A percentile compares a stretch with the other conserved stretches of the same genome.
These are phyloP conservation scores for Limnephilus marmoratus DNA, from an alignment of 2,888 invertebrate species.

Conservation along the genomic window DNA sequence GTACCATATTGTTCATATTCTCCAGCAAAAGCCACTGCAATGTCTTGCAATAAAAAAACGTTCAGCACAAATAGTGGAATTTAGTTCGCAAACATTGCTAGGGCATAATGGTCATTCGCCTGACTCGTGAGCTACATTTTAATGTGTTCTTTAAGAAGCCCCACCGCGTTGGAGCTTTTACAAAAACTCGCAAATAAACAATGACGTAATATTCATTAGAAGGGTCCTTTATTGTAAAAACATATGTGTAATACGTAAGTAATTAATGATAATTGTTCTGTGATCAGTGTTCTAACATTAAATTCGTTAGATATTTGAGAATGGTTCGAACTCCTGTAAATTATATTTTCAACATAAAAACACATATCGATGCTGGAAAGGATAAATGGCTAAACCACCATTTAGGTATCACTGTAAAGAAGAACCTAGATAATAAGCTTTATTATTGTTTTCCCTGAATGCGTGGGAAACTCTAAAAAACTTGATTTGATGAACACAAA, in stretches of 20 bases:
- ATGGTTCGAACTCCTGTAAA: no score
- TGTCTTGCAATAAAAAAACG: conserved; percentile 39
- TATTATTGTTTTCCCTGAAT: no score
- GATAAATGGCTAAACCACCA: no score
- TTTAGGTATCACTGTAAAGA: no score
- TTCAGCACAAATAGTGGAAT: conserved; percentile 56
- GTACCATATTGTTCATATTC: conserved; percentile 2
- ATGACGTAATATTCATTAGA: background rate
- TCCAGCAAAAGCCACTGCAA: conserved; percentile 5
- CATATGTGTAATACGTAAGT: background rate
- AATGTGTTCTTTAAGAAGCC: conserved; percentile 50
- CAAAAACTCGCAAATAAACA: background rate
- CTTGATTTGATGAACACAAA: no score
- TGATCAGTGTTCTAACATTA: background rate
- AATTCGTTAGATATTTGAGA: no score
- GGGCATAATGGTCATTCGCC: conserved; percentile 58
- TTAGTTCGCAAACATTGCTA: conserved; percentile 53
- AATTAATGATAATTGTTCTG: background rate
- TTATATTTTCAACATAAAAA: no score
- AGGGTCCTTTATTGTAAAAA: background rate
- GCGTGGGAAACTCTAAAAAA: no score
- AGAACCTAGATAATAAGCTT: no score
- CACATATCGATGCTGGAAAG: no score
- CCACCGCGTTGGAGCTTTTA: background rate
- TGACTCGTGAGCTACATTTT: conserved; percentile 58